Percentiles rank a stretch among this genome's conserved stretches.
These are phyloP conservation scores for Zygogramma bicolorata DNA, from an alignment of 2,888 invertebrate genomes.

Conservation along the genomic window DNA sequence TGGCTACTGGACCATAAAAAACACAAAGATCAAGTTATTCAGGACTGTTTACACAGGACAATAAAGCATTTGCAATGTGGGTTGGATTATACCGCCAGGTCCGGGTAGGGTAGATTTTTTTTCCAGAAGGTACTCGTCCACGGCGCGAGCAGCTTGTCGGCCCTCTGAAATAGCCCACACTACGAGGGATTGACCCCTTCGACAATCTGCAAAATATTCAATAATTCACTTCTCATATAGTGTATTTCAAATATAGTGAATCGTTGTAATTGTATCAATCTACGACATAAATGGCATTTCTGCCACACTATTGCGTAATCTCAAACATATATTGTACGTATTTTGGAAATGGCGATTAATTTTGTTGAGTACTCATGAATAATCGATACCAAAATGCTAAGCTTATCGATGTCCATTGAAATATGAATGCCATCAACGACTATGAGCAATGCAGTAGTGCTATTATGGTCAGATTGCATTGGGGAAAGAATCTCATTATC, in stretches of 20 bases:
- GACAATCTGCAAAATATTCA: slow-evolving; percentile 81
- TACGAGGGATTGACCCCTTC: slow-evolving; percentile 97
- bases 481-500: no score
- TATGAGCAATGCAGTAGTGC: no score
- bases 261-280: no score
- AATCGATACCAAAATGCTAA: no score
- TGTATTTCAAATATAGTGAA: background rate
- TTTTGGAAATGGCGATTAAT: no score
- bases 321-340: no score
- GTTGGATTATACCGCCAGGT: slow-evolving; percentile 86
- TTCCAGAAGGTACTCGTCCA: slow-evolving; percentile 86
- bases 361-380: no score
- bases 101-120: slow-evolving; percentile 88
- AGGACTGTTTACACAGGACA: slow-evolving; percentile 58
- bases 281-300: no score
- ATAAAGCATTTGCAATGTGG: slow-evolving; percentile 53
- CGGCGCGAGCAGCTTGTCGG: slow-evolving; percentile 95
- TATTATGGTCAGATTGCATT: no score
- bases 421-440: no score
- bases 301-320: no score
- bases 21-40: background rate
- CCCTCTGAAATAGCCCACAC: slow-evolving; percentile 99
- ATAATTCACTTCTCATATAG: background rate
- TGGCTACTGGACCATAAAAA: background rate
- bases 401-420: no score